These are phyloP conservation scores for Toxostoma redivivum DNA, from an alignment of 2,113 vertebrate species.

Conservation along the genomic window DNA sequence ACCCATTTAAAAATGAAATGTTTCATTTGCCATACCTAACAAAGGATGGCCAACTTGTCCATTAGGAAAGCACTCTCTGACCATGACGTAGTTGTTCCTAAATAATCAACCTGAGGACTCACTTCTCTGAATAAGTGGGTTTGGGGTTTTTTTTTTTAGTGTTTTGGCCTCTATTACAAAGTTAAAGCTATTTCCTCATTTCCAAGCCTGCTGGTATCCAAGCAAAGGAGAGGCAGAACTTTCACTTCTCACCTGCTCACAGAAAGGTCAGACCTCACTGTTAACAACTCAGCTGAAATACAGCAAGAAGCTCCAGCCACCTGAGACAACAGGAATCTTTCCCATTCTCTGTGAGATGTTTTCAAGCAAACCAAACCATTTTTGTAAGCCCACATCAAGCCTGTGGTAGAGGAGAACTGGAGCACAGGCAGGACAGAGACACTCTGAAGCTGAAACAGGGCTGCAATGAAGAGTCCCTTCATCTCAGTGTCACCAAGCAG, in stretches of 20 bases:
- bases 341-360: neutral
- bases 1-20: neutral
- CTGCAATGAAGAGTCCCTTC: neutral
- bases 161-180: neutral
- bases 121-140: neutral
- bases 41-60: neutral
- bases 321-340: neutral
- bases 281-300: neutral
- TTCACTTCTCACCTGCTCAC: conserved; percentile 31
- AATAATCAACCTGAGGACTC: neutral
- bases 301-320: neutral
- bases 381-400: neutral
- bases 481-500: neutral
- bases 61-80: neutral
- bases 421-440: neutral
- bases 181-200: neutral
- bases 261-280: neutral
- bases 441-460: neutral
- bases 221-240: neutral
- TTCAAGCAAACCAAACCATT: neutral
- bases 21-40: neutral
- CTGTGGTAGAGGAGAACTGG: neutral
- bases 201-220: neutral
- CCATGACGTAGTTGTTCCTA: neutral
- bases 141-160: neutral